Percentiles rank a stretch among this genome's conserved stretches.
These are phyloP conservation scores for Spodoptera frugiperda DNA, from an alignment of 1,140 invertebrate species.

Conservation along the genomic window DNA sequence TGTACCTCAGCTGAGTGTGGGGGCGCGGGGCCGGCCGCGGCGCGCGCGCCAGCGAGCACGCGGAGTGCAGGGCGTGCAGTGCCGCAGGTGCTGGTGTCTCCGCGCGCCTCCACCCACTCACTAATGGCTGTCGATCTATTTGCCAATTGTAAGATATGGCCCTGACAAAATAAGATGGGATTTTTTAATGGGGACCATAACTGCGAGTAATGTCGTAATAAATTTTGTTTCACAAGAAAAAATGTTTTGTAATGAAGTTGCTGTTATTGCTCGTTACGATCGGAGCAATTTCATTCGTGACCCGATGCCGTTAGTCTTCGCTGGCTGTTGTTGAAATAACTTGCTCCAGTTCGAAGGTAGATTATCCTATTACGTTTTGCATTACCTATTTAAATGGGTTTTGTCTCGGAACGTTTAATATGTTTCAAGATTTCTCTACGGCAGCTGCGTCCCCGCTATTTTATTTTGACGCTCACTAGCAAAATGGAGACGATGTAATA, in stretches of 20 bases:
- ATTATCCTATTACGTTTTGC: conserved; percentile 36
- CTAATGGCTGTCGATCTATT: conserved; percentile 57
- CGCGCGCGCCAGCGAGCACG: no score
- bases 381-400: conserved; percentile 40
- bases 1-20: no score
- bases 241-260: conserved; percentile 53
- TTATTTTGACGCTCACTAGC: conserved; percentile 5
- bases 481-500: background rate
- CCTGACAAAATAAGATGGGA: conserved; percentile 62
- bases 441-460: conserved; percentile 22
- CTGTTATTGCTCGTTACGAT: conserved; percentile 42
- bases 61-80: no score
- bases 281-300: conserved; percentile 37
- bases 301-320: conserved; percentile 12
- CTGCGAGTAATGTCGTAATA: conserved; percentile 57
- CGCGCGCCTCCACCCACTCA: conserved; percentile 2
- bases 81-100: background rate
- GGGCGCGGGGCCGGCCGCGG: no score
- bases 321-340: conserved; percentile 15
- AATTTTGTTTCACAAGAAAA: conserved; percentile 51
- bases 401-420: conserved; percentile 9
- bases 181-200: conserved; percentile 62
- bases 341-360: conserved; percentile 15
- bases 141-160: conserved; percentile 57
- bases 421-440: conserved; percentile 11